Evolutionary conservation across 30 jellyfish, hydroid and myxozoan species (phyloP).

Genomic region (Sanderia malayensis): DNA sequence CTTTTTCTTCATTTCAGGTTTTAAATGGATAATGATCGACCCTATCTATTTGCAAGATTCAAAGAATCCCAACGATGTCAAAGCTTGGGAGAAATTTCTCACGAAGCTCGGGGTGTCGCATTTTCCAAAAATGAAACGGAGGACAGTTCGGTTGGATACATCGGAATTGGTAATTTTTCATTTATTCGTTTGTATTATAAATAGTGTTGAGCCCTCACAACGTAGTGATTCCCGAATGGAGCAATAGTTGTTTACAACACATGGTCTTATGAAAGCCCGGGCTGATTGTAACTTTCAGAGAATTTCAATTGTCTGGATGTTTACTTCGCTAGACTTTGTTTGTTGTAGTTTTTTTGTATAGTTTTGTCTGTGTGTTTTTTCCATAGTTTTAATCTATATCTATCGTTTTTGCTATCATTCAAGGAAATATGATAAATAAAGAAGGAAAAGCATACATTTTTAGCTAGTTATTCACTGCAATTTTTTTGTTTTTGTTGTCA

Average conservation of each 20-base stretch:
- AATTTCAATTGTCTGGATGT: too few species aligned
- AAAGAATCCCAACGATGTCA: slow-evolving; percentile 10
- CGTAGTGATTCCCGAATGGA: too few species aligned
- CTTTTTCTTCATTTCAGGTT: slow-evolving; percentile 14
- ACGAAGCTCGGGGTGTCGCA: slow-evolving; percentile 30
- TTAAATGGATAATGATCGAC: slow-evolving; percentile 38
- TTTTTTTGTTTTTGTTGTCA: not conserved
- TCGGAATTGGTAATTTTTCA: slow-evolving; percentile 60
- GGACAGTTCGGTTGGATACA: slow-evolving; percentile 1
- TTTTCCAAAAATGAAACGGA: slow-evolving; percentile 39
- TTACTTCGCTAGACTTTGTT: too few species aligned
- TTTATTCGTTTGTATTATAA: too few species aligned
- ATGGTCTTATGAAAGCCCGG: too few species aligned
- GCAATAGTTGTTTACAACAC: too few species aligned
- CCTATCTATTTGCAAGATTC: slow-evolving; percentile 8
- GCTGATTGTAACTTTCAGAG: too few species aligned
- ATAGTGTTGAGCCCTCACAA: too few species aligned
- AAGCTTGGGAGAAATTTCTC: slow-evolving; percentile 58
- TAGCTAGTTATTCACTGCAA: not conserved
- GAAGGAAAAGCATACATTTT: too few species aligned
- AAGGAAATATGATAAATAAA: too few species aligned
- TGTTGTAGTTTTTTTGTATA: too few species aligned
- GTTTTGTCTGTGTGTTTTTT: too few species aligned
- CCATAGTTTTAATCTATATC: not conserved
- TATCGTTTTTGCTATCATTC: not conserved